A percentile compares a stretch with the other conserved stretches of the same genome.
Evolutionary conservation across 2,888 invertebrate species (phyloP).

Genomic region (Euphydryas editha): DNA sequence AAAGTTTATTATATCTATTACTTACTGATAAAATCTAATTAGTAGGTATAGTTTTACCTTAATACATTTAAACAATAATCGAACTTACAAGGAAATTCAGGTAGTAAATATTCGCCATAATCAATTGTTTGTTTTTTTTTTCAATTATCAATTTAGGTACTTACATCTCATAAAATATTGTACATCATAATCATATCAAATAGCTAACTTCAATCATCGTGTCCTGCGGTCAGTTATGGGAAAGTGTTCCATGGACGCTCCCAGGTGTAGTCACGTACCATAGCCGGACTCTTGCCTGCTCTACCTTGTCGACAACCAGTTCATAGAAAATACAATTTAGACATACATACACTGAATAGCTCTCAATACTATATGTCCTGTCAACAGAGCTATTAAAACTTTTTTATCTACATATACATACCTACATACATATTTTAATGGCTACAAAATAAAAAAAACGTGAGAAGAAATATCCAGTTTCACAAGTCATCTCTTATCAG

Average conservation of each 20-base stretch:
- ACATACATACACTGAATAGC: no score
- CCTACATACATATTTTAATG: not conserved
- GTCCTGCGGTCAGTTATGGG: constrained; percentile 35
- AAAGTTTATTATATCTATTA: no score
- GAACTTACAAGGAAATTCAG: no score
- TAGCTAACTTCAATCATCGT: constrained; percentile 18
- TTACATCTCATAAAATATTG: no score
- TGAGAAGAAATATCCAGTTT: not conserved
- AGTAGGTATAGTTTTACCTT: no score
- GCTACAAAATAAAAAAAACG: not conserved
- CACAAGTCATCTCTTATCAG: not conserved
- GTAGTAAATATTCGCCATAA: no score
- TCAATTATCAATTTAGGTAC: not conserved
- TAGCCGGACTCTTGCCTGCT: not conserved
- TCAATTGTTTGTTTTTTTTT: not conserved
- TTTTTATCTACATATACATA: not conserved
- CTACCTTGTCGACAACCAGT: no score
- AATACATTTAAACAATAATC: no score
- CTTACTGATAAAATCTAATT: no score
- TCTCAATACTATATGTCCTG: not conserved
- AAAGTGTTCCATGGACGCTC: constrained; percentile 27
- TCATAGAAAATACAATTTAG: no score
- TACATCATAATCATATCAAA: constrained; percentile 17
- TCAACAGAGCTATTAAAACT: not conserved
- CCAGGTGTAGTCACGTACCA: constrained; percentile 19